Base-by-base conservation (phyloP, 2,113 vertebrate genomes). In the Seriola quinqueradiata region DNA sequence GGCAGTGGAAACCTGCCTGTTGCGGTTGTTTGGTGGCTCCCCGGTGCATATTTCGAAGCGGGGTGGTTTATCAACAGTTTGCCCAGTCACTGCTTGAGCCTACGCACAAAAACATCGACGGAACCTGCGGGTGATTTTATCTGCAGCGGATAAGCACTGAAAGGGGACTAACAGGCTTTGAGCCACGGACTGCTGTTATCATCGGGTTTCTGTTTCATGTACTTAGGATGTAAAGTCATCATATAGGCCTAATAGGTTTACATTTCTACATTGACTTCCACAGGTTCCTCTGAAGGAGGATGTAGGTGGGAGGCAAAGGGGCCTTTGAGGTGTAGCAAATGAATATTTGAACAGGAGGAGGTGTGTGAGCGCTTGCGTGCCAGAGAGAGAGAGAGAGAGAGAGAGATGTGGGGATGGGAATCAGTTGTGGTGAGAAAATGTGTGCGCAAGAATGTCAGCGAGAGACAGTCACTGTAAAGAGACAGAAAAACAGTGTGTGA, bases 251-350 rank as follows among this genome's bases (percentile, higher is more conserved):
- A 8, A 9, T 14, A 32, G 64, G 6, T 44, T 73, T 8, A 4
- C 3, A 54, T 13, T 21, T 21, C 16, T 54, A 50, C 10, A n/a
- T 58, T 60, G 46, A 38, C 44, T 75, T 46, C 55, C 36, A 8
- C 2, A 13, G 17, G 42, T 36, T 40, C 44, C 6, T 68, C 52
- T 10, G 2, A 42, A 8, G 32, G 48, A 32, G 72, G 63, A 70
- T 44, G 63, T 82, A 89, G 81, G 85, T 83, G 83, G 86, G 81
- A 85, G 70, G 81, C 17, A 59, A 66, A 60, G 60, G 40, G 76
- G 46, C 73, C 86, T 85, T 76, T 82, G 83, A 90, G 85, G 81
- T 84, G 83, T 48, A 23, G 69, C 16, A 13, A 64, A 88, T 86
- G 23, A 84, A 88, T 88, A 82, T 81, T 89, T 88, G 54, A 86